A percentile compares a stretch with the other conserved stretches of the same genome.
These are phyloP conservation scores for Miniopterus natalensis DNA, from an alignment of 2,113 vertebrate genomes.

Conservation along the genomic window DNA sequence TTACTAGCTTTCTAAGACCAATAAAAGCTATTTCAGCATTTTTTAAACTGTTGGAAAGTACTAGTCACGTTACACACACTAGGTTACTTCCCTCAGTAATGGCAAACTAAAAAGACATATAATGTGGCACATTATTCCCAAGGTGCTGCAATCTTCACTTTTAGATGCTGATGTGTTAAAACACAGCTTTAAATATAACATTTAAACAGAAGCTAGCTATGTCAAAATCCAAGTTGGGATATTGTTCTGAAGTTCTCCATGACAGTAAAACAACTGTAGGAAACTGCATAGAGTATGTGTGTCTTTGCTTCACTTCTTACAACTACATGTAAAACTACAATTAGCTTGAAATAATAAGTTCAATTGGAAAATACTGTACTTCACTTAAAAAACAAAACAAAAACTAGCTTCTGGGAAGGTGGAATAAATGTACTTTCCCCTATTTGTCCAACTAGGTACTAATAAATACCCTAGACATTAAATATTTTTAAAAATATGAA, in stretches of 20 bases:
- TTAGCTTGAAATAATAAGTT: background rate
- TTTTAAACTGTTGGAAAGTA: background rate
- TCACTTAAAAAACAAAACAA: background rate
- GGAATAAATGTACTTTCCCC: background rate
- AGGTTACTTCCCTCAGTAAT: background rate
- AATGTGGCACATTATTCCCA: background rate
- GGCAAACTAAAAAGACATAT: slow-evolving; percentile 17
- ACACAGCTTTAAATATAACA: slow-evolving; percentile 43
- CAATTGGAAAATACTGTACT: background rate
- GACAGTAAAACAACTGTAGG: background rate
- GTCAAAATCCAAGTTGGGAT: background rate
- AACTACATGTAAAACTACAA: background rate
- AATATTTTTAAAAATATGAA: background rate
- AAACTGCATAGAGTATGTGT: background rate
- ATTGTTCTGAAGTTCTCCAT: background rate
- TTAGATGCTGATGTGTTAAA: slow-evolving; percentile 51
- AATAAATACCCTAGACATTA: background rate
- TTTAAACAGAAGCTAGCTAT: background rate
- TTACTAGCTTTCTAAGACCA: background rate
- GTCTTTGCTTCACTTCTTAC: background rate
- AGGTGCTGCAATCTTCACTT: slow-evolving; percentile 39
- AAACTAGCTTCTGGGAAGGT: background rate
- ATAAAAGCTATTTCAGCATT: slow-evolving; percentile 17
- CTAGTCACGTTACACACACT: background rate
- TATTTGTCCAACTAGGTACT: background rate